A percentile compares a stretch with the other conserved stretches of the same genome.
phyloP scores from a whole-genome alignment of 2,797 vertebrate species.

The Hippocampus kuda region DNA sequence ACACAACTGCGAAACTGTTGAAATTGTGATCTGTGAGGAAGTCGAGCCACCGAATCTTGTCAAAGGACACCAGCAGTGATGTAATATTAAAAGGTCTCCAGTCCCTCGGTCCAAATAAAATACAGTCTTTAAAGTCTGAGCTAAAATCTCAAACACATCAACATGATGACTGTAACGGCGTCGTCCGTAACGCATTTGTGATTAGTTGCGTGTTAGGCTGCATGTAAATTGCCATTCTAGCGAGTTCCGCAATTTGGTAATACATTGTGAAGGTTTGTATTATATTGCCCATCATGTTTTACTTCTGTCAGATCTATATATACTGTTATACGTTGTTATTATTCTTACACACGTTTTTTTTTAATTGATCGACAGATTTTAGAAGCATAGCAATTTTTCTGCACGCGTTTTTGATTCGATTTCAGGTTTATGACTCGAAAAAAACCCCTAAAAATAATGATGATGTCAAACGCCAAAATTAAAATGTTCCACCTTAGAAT shows the following conservation, averaged over 20 bases:
- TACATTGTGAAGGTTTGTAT: neutral
- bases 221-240: neutral
- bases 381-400: neutral
- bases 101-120: conserved; percentile 20
- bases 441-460: neutral
- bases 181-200: neutral
- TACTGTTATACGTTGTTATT: neutral
- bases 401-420: neutral
- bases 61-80: conserved; percentile 44
- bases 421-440: neutral
- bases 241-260: neutral
- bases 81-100: conserved; percentile 34
- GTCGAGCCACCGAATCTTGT: conserved; percentile 64
- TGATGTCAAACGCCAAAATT: neutral
- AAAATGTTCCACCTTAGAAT: neutral
- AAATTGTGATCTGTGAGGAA: conserved; percentile 76
- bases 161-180: neutral
- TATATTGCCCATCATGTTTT: neutral
- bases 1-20: conserved; percentile 88
- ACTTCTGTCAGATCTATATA: neutral
- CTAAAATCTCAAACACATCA: neutral
- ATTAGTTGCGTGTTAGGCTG: neutral
- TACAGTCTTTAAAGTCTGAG: neutral
- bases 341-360: neutral
- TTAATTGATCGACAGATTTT: neutral